phyloP scores from a whole-genome alignment of 2,797 vertebrate species.

The Cygnus olor region DNA sequence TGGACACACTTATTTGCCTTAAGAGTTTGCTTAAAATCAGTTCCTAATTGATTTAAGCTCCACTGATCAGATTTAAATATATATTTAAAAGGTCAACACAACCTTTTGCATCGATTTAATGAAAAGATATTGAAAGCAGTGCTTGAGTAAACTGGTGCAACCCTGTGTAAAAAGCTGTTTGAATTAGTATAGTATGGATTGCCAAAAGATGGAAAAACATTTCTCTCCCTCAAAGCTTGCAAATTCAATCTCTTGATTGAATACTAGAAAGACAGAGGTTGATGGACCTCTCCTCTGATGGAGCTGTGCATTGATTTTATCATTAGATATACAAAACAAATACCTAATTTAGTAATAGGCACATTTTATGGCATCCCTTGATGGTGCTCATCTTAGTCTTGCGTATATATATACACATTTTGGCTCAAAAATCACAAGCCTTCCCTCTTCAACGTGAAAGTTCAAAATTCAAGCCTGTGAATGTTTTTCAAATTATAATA shows the following conservation, averaged over 20 bases:
- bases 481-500: neutral
- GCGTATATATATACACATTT: neutral
- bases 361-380: neutral
- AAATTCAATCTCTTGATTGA: conserved; percentile 42
- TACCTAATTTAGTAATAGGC: conserved; percentile 6
- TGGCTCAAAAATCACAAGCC: neutral
- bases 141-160: conserved; percentile 12
- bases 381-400: neutral
- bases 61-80: conserved; percentile 59
- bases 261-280: conserved; percentile 9
- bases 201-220: conserved; percentile 44
- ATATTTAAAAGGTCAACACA: conserved; percentile 61
- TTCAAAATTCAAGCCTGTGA: neutral
- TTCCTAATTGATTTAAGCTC: conserved; percentile 50
- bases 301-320: conserved; percentile 40
- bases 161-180: conserved; percentile 20
- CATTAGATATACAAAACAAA: conserved; percentile 53
- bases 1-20: conserved; percentile 44
- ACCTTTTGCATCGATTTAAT: conserved; percentile 51
- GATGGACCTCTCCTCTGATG: conserved; percentile 3
- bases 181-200: conserved; percentile 40
- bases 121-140: conserved; percentile 43
- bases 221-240: conserved; percentile 1
- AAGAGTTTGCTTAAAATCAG: conserved; percentile 57
- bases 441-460: neutral